phyloP scores from a whole-genome alignment of 1,140 invertebrate species.

The Batillaria attramentaria region DNA sequence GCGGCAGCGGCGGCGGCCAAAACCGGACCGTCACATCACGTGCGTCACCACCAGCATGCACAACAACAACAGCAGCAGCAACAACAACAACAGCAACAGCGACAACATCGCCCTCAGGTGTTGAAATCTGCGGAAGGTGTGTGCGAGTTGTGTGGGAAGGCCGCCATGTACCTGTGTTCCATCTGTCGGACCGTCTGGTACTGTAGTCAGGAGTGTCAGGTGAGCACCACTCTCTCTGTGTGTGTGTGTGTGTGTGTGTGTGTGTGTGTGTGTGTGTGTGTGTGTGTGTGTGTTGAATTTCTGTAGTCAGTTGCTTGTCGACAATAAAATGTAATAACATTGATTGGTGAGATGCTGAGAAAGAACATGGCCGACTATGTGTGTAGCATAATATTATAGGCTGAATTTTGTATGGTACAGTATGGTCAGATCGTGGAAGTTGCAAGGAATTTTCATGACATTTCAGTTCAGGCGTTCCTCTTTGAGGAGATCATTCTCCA shows the following conservation, averaged over 20 bases:
- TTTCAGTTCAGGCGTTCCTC: no score
- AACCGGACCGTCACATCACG: slow-evolving; percentile 10
- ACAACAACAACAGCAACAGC: slow-evolving; percentile 34
- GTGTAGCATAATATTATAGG: no score
- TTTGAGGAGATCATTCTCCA: no score
- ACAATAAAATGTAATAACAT: no score
- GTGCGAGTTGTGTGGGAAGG: slow-evolving; percentile 36
- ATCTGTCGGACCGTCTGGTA: slow-evolving; percentile 41
- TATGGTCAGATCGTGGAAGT: no score
- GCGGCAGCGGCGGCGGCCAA: neutral
- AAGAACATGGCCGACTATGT: no score
- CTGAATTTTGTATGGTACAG: no score
- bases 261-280: slow-evolving; percentile 12
- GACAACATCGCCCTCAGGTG: neutral
- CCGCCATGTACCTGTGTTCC: slow-evolving; percentile 41
- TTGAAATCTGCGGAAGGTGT: slow-evolving; percentile 6
- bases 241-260: slow-evolving; percentile 5
- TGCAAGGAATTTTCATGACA: no score
- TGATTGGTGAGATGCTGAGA: no score
- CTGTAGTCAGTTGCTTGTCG: no score
- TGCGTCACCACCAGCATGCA: slow-evolving; percentile 25
- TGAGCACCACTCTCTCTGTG: no score
- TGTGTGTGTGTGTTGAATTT: slow-evolving; percentile 1
- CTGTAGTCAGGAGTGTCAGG: slow-evolving; percentile 43
- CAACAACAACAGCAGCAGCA: slow-evolving; percentile 23